Conservation (phyloP, 2,797 vertebrate genomes). For the Paramormyrops hopkinsi region DNA sequence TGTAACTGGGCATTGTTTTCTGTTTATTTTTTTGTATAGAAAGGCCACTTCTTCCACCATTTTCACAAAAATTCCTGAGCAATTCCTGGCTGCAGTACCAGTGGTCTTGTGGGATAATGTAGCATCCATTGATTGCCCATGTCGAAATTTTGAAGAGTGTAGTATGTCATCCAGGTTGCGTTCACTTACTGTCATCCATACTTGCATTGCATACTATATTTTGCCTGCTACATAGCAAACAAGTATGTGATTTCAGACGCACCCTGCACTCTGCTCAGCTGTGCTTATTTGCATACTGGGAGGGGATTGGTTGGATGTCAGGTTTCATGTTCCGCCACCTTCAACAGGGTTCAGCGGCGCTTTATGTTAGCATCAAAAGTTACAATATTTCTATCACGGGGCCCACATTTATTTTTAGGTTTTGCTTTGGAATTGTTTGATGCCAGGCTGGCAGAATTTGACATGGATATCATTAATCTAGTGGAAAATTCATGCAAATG, state of each 20-base stretch:
- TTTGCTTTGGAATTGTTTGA: neutral
- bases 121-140: neutral
- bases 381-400: neutral
- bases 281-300: neutral
- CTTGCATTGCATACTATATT: neutral
- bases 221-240: neutral
- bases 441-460: neutral
- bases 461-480: conserved; percentile 33
- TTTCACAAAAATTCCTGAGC: neutral
- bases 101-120: neutral
- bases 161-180: neutral
- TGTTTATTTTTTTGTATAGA: neutral
- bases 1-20: neutral
- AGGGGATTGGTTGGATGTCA: neutral
- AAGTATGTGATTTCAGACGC: neutral
- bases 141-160: neutral
- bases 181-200: neutral
- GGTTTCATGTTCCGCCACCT: neutral
- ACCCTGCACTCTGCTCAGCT: neutral
- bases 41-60: neutral
- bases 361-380: neutral
- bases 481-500: conserved; percentile 44
- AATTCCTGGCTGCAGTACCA: neutral
- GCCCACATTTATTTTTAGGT: neutral
- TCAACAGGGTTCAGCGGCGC: neutral